Evolutionary conservation across 1,140 invertebrate species (phyloP).

Genomic region (Goniozus legneri): DNA sequence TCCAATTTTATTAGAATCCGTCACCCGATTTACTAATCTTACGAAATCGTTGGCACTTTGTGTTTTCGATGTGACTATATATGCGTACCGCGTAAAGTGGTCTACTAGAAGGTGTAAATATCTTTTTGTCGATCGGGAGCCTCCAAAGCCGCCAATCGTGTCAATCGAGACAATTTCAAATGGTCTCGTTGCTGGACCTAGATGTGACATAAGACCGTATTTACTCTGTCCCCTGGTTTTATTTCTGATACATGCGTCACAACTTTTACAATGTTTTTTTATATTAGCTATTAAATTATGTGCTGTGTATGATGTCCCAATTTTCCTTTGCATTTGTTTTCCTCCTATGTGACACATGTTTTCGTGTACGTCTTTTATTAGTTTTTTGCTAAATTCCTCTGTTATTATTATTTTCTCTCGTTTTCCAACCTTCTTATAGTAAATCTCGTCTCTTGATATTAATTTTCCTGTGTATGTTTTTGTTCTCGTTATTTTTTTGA

Average conservation of each 20-base stretch:
- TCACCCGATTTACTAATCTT: neutral
- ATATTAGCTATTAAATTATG: neutral
- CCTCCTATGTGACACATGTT: neutral
- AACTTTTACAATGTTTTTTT: neutral
- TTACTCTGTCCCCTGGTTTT: neutral
- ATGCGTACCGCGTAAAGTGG: neutral
- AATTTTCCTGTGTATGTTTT: neutral
- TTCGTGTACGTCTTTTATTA: neutral
- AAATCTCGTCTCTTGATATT: neutral
- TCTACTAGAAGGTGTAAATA: constrained; percentile 1
- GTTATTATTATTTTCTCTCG: neutral
- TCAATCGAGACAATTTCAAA: neutral
- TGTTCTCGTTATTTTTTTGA: neutral
- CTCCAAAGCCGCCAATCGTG: neutral
- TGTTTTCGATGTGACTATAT: neutral
- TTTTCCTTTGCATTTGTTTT: neutral
- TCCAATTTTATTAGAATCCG: neutral
- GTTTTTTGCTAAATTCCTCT: neutral
- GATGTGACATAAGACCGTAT: neutral
- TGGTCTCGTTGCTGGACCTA: neutral
- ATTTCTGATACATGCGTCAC: neutral
- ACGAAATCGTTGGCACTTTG: constrained; percentile 1
- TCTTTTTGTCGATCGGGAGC: constrained; percentile 1
- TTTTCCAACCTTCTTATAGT: constrained; percentile 8
- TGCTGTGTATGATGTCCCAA: neutral